Evolutionary conservation across 2,113 vertebrate species (phyloP).

Genomic region (Panthera uncia): DNA sequence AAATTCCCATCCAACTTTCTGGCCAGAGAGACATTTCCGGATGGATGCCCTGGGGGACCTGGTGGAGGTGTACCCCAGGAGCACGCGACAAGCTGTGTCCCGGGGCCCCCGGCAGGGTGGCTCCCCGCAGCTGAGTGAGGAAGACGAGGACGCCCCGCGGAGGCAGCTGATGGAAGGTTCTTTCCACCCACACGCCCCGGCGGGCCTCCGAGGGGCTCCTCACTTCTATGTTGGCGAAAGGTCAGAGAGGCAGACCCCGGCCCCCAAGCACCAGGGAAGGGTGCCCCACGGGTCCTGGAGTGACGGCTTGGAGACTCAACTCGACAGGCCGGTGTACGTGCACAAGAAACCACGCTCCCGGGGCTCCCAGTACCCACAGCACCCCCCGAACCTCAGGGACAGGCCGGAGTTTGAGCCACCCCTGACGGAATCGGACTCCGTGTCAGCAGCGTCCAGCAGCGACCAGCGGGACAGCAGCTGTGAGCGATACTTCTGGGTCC

Average conservation of each 20-base stretch:
- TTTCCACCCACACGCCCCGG: constrained; percentile 85
- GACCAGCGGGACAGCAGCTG: constrained; percentile 93
- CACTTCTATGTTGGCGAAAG: constrained; percentile 88
- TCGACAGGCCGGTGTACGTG: constrained; percentile 71
- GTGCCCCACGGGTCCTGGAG: constrained; percentile 81
- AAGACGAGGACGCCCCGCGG: constrained; percentile 80
- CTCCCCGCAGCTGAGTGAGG: constrained; percentile 87
- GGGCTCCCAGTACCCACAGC: constrained; percentile 78
- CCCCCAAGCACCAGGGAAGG: constrained; percentile 75
- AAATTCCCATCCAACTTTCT: constrained; percentile 84
- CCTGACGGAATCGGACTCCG: constrained; percentile 92
- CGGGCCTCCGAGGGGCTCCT: constrained; percentile 86
- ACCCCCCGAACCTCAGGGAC: constrained; percentile 83
- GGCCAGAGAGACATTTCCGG: constrained; percentile 88
- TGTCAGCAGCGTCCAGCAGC: constrained; percentile 92
- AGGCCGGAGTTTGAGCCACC: constrained; percentile 85
- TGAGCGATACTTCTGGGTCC: constrained; percentile 93
- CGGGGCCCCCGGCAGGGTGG: constrained; percentile 75
- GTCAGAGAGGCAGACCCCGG: constrained; percentile 77
- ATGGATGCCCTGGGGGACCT: constrained; percentile 85
- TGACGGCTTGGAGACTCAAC: constrained; percentile 75
- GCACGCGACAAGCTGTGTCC: constrained; percentile 82
- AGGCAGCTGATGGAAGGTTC: constrained; percentile 75
- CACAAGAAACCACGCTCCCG: constrained; percentile 81
- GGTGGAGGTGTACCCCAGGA: constrained; percentile 88